Evolutionary conservation across 2,797 vertebrate genomes (phyloP).

Genomic region (Anableps anableps): DNA sequence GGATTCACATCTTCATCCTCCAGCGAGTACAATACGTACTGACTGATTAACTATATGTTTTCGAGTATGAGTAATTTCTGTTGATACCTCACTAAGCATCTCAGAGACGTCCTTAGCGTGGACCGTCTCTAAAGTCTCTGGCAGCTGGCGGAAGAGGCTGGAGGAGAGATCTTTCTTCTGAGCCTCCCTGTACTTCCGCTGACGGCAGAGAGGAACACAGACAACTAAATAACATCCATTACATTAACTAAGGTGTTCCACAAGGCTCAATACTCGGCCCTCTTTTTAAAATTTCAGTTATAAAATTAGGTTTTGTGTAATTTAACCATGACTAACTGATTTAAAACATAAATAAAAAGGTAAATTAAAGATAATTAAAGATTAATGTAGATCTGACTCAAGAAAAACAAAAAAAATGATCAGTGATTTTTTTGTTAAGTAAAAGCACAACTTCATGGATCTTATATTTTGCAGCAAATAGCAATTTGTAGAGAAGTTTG

Average conservation of each 20-base stretch:
- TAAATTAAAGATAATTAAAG: background rate
- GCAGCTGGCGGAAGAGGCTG: constrained; percentile 85
- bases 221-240: background rate
- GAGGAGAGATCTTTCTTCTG: constrained; percentile 42
- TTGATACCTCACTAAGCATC: constrained; percentile 85
- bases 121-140: constrained; percentile 86
- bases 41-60: background rate
- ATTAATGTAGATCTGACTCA: background rate
- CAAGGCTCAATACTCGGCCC: constrained; percentile 1
- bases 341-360: background rate
- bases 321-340: background rate
- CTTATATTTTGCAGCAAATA: background rate
- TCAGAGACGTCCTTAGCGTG: constrained; percentile 84
- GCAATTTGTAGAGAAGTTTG: background rate
- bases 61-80: background rate
- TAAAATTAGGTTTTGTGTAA: background rate
- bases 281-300: background rate
- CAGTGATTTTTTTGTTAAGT: background rate
- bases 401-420: no score
- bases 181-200: constrained; percentile 59
- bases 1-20: background rate
- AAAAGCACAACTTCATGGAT: background rate
- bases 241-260: background rate
- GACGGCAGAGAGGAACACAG: constrained; percentile 14
- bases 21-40: background rate